Conservation (phyloP, 2,113 vertebrate species). For the Nestor notabilis region DNA sequence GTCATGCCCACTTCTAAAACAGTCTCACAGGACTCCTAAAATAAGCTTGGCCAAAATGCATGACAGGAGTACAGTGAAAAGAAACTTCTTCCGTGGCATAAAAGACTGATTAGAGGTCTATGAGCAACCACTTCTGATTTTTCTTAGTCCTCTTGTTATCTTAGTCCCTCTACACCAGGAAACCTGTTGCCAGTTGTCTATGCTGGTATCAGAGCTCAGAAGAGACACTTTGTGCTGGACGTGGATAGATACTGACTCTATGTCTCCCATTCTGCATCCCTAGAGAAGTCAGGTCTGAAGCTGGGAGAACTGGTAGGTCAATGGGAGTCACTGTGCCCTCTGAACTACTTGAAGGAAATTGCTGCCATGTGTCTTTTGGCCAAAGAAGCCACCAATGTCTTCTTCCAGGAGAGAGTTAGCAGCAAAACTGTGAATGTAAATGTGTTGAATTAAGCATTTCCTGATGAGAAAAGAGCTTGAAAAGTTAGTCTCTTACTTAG, state of each 20-base stretch:
- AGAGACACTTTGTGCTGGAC: neutral
- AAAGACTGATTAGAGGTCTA: neutral
- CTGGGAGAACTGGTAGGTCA: neutral
- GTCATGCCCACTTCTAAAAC: neutral
- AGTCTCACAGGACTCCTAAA: neutral
- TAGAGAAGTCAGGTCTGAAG: neutral
- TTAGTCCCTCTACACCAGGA: neutral
- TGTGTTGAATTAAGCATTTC: neutral
- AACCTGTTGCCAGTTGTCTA: neutral
- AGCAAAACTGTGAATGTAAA: neutral
- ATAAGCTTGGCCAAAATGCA: neutral
- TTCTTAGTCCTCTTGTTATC: neutral
- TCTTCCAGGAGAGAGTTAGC: neutral
- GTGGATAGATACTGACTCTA: neutral
- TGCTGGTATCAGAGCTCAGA: neutral
- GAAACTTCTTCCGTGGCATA: neutral
- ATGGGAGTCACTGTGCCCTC: neutral
- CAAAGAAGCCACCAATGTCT: neutral
- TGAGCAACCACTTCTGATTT: neutral
- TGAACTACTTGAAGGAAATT: neutral
- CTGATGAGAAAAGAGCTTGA: neutral
- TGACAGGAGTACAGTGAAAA: neutral
- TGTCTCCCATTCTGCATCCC: neutral
- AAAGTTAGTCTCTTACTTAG: neutral
- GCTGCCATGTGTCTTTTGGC: neutral